phyloP scores from a whole-genome alignment of 2,888 invertebrate species.

The Baronia brevicornis region DNA sequence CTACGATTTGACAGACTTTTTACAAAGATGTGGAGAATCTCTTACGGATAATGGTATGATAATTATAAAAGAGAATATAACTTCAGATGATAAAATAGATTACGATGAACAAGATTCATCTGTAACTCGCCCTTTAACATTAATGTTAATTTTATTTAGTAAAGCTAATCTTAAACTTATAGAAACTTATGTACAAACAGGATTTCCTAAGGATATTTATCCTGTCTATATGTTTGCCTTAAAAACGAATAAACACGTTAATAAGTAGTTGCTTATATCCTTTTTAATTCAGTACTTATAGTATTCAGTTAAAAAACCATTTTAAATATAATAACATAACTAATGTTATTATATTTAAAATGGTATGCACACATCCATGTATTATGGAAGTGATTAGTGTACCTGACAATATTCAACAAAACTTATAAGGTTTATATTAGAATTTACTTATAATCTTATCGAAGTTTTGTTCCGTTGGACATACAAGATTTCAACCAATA shows the following conservation, averaged over 20 bases:
- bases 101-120: conserved; percentile 92
- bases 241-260: conserved; percentile 44
- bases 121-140: conserved; percentile 84
- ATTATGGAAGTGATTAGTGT: conserved; percentile 4
- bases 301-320: no score
- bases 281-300: no score
- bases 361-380: no score
- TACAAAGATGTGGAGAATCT: conserved; percentile 76
- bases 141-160: conserved; percentile 79
- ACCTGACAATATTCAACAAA: background rate
- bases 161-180: conserved; percentile 82
- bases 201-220: conserved; percentile 92
- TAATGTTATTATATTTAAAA: no score
- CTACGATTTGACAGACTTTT: conserved; percentile 84
- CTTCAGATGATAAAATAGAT: conserved; percentile 77
- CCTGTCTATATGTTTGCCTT: conserved; percentile 92
- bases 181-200: conserved; percentile 81
- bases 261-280: conserved; percentile 8
- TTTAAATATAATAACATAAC: no score
- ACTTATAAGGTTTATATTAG: background rate
- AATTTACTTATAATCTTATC: background rate
- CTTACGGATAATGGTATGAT: conserved; percentile 44
- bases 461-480: no score
- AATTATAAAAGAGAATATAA: conserved; percentile 82
- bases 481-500: no score